Base-by-base conservation (phyloP, 2,888 invertebrate genomes). In the Adineta ricciae region DNA sequence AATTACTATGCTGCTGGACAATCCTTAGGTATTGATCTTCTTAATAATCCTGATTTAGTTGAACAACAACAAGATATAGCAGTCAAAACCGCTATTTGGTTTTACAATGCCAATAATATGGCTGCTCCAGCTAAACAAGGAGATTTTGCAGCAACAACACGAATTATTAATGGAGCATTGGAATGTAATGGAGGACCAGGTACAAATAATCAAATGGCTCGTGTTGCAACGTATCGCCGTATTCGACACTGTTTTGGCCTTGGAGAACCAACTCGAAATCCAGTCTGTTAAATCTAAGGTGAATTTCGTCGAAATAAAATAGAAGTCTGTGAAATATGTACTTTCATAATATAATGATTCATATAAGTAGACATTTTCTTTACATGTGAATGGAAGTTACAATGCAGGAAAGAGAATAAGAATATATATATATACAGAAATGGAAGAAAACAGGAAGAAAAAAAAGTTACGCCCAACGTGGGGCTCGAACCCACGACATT, bases 41-140 rank as follows among this genome's bases (percentile, higher is more conserved):
- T 84, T 73, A 84, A 84, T 36, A 50, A 84, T 84, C 84, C 84
- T 27, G 84, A 84, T 73, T 49, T 84, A n/a, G 73, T 84, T 27
- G 72, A 24, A 7, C 36, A 73, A 73, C 27, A 84, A 50, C 73
- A 84, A 16, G 32, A 84, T 11, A 49, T 84, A 21, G 46, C 84
- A 32, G 72, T 72, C 49, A 73, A 72, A 19, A 73, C 84, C 2
- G 84, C 84, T 21, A 73, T 84, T 24, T 84, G 84, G 84, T 84
- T 73, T 54, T 84, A 50, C 50, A 84, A 84, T 36, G 50, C 84
- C 7, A 49, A 84, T 73, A 73, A 73, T 49, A 49, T 56, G 21
- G 32, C 50, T 32, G 21, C 27, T 27, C 73, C 73, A 27, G 73
- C 73, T n/a, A 73, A 84, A 50, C 27, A 73, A 49, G 84, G 84